Conservation (phyloP, 2,113 vertebrate species). For the Periophthalmodon schlosseri region DNA sequence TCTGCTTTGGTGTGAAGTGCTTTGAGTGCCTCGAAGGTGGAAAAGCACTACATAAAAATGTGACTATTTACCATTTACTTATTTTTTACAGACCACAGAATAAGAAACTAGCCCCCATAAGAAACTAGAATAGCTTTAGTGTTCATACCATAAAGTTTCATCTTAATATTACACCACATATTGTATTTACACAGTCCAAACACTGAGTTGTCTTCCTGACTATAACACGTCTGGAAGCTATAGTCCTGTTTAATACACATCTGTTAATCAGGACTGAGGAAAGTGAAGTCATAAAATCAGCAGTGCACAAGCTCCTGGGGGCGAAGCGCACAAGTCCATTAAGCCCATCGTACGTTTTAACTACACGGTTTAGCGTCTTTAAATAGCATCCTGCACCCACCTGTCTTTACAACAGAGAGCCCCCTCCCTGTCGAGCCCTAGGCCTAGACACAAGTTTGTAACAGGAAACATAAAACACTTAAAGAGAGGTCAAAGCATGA, state of each 20-base stretch:
- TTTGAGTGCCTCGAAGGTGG: too few species aligned
- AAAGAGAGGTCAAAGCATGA: conserved; percentile 33
- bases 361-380: conserved; percentile 33
- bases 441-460: conserved; percentile 37
- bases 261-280: conserved; percentile 49
- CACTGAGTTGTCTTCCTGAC: background rate
- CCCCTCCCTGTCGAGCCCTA: conserved; percentile 34
- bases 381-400: conserved; percentile 12
- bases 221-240: conserved; percentile 43
- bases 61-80: too few species aligned
- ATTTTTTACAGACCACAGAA: background rate
- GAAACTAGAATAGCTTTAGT: background rate
- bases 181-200: background rate
- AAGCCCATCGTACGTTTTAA: conserved; percentile 21
- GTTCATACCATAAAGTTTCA: background rate
- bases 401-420: conserved; percentile 24
- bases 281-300: conserved; percentile 47
- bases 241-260: conserved; percentile 63
- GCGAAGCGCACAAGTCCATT: conserved; percentile 8
- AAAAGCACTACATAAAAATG: too few species aligned
- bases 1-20: too few species aligned
- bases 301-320: conserved; percentile 17
- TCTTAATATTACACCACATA: background rate
- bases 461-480: conserved; percentile 49
- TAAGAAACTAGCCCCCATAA: too few species aligned